Conservation (phyloP, 2,797 vertebrate species). For the Hippopotamyrus pictus region DNA sequence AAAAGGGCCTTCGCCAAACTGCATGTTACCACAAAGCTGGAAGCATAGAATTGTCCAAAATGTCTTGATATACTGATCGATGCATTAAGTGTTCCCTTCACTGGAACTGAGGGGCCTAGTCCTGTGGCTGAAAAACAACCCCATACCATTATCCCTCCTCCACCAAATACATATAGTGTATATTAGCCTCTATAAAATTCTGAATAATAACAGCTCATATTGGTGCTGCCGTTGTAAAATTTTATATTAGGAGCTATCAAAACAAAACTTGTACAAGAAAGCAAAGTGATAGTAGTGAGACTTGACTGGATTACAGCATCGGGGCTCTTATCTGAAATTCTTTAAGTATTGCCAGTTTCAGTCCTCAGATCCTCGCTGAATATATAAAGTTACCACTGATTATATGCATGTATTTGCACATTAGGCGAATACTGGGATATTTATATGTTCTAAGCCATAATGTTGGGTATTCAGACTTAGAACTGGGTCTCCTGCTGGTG, state of each 20-base stretch:
- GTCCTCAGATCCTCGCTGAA: neutral
- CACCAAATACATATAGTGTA: neutral
- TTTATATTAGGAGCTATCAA: neutral
- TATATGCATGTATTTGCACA: constrained; percentile 29
- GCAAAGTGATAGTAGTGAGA: neutral
- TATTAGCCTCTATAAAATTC: neutral
- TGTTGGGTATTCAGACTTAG: constrained; percentile 27
- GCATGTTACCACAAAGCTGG: neutral
- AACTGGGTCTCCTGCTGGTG: constrained; percentile 21
- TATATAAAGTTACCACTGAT: constrained; percentile 33
- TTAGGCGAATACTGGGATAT: constrained; percentile 26
- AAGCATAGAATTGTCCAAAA: neutral
- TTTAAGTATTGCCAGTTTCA: neutral
- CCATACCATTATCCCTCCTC: neutral
- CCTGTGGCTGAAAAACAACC: neutral
- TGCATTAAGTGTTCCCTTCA: neutral
- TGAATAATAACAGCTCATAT: neutral
- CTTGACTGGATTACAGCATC: neutral
- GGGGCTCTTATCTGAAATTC: neutral
- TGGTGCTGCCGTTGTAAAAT: neutral
- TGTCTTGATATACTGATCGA: neutral
- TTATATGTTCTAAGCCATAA: constrained; percentile 31
- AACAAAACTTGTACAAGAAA: neutral
- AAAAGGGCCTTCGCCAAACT: neutral
- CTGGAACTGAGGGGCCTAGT: neutral